Percentiles rank a stretch among this genome's conserved stretches.
These are phyloP conservation scores for Bubo scandiacus DNA, from an alignment of 2,113 vertebrate species.

Conservation along the genomic window DNA sequence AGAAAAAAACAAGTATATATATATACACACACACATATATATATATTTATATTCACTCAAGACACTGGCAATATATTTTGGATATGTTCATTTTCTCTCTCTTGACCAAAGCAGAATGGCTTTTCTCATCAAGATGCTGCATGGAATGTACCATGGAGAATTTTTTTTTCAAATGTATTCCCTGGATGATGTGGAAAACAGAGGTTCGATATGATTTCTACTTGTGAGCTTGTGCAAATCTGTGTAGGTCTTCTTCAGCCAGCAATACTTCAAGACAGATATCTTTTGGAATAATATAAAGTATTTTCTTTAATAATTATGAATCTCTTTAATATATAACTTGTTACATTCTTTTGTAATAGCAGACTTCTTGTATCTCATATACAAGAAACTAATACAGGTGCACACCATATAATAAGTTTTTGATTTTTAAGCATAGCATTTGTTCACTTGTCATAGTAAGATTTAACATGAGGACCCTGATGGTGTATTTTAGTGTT, in stretches of 20 bases:
- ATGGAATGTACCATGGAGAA: background rate
- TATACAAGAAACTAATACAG: background rate
- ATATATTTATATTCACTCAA: accelerated
- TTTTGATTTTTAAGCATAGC: background rate
- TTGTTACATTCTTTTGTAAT: background rate
- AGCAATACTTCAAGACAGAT: background rate
- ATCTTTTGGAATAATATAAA: background rate
- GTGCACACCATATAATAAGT: background rate
- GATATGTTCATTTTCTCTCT: background rate
- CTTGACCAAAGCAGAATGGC: background rate
- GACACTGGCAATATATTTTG: background rate
- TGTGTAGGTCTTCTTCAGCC: background rate
- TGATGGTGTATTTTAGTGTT: background rate
- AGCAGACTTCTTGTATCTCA: background rate
- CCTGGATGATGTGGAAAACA: background rate
- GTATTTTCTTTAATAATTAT: background rate
- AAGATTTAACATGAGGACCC: background rate
- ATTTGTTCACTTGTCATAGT: background rate
- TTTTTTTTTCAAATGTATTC: background rate
- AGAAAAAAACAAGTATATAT: background rate
- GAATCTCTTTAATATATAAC: background rate
- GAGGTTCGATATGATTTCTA: background rate
- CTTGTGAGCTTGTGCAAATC: background rate
- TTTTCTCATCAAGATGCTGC: background rate
- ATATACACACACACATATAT: accelerated